Base-by-base conservation (phyloP, 2,888 invertebrate species). In the Diarsia rubi region DNA sequence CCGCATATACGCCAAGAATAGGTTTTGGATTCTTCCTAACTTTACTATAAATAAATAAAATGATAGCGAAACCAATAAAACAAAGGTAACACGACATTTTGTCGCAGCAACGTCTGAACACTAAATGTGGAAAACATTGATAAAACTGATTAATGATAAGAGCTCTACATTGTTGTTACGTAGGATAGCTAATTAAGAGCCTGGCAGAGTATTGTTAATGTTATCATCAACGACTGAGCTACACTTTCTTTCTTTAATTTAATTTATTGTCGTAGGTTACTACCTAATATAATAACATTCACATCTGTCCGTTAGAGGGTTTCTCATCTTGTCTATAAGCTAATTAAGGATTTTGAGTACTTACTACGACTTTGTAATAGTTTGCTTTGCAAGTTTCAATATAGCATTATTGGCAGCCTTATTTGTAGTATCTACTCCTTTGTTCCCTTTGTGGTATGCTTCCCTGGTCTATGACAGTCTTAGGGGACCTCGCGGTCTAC, bases 1-100 rank as follows among this genome's bases (percentile, higher is more conserved):
- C 97, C 0, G 95, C 93, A 88, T 98, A 98, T 0, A 98, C 92
- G 1, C 97, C 97, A 60, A 97, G 95, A 69, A 97, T 97, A 11
- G 97, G 97, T 64, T 95, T 92, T 0, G 95, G 93, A 44, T 97
- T 93, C 80, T 94, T 94, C 73, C 87, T 90, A 76, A 89, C 88
- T 63, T 90, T 87, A 75, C 86, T 88, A 75, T 93, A 92, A 70
- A 93, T 83, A 21, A 94, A 64, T 80, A 95, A 88, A 75, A 92
- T 70, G 1, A 92, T 69, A 4, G 90, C 16, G 3, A 92, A 63
- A 11, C 77, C 88, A 0, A 88, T 67, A 1, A 85, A 6, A n/a
- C 73, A 80, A 6, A 90, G 31, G 69, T 85, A 37, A 6, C 37
- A 65, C 45, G 83, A 82, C 91, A 92, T 92, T 77, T 80, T 88